A percentile compares a stretch with the other conserved stretches of the same genome.
These are phyloP conservation scores for Drosophila merina DNA, from an alignment of 2,888 invertebrate species.

Conservation along the genomic window DNA sequence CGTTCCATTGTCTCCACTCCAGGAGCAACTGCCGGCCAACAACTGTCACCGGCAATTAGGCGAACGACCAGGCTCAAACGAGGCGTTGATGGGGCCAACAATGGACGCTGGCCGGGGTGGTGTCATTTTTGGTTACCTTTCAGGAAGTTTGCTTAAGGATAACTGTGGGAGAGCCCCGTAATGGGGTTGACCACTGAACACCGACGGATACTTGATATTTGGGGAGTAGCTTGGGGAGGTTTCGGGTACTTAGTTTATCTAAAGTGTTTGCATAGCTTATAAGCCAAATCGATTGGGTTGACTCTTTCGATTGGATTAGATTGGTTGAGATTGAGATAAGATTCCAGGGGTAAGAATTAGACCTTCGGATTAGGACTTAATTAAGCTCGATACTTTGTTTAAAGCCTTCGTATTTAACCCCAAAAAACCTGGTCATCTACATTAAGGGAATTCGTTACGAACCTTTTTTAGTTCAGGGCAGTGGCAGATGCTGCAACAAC, in stretches of 20 bases:
- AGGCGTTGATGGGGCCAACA: conserved; percentile 47
- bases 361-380: no score
- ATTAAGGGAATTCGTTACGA: conserved; percentile 17
- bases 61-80: conserved; percentile 51
- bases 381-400: no score
- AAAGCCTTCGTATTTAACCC: no score
- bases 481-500: conserved; percentile 25
- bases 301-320: no score
- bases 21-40: conserved; percentile 30
- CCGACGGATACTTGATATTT: conserved; percentile 39
- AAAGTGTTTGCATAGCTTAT: conserved; percentile 25
- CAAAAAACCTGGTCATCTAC: no score
- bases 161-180: conserved; percentile 17
- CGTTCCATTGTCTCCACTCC: conserved; percentile 18
- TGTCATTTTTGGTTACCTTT: conserved; percentile 41
- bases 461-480: conserved; percentile 33
- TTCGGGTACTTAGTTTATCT: not conserved
- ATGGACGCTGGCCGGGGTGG: not conserved
- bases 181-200: conserved; percentile 32
- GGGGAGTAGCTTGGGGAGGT: not conserved
- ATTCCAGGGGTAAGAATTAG: no score
- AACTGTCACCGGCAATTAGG: conserved; percentile 78
- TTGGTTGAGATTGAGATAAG: no score
- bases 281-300: conserved; percentile 1
- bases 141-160: conserved; percentile 33